Percentiles rank a stretch among this genome's conserved stretches.
These are phyloP conservation scores for Sanderia malayensis DNA, from an alignment of 30 jellyfish, hydroid and myxozoan species.

Conservation along the genomic window DNA sequence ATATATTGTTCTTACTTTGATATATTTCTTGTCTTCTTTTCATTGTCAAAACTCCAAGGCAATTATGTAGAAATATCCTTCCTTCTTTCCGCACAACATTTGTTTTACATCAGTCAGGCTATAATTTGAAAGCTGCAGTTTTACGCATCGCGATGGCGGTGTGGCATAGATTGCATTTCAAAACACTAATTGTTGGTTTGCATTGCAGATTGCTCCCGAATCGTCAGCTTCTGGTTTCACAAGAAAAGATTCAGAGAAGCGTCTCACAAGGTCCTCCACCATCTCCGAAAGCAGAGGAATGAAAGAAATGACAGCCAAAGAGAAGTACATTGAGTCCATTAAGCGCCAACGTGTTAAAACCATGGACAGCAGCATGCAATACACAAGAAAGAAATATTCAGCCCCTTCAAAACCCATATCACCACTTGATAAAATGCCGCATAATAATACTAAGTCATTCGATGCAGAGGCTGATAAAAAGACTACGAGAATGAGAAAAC, in stretches of 20 bases:
- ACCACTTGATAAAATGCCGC: conserved; percentile 7
- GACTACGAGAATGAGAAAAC: conserved; percentile 32
- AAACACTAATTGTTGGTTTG: too few relatives aligned
- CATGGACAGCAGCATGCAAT: conserved; percentile 14
- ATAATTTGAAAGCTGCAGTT: too few relatives aligned
- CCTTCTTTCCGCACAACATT: too few relatives aligned
- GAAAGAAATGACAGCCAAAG: conserved; percentile 47
- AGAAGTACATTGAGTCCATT: conserved; percentile 39
- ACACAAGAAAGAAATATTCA: conserved; percentile 20
- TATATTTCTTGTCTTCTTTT: too few relatives aligned
- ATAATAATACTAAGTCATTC: conserved; percentile 41
- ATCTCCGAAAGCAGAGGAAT: background rate
- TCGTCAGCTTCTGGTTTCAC: background rate
- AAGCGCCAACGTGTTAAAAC: conserved; percentile 35
- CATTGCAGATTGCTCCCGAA: background rate
- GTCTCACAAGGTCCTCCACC: background rate
- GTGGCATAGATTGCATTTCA: too few relatives aligned
- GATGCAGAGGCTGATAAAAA: conserved; percentile 65
- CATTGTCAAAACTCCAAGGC: too few relatives aligned
- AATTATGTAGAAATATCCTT: too few relatives aligned
- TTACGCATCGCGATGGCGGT: too few relatives aligned
- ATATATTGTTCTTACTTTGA: too few relatives aligned
- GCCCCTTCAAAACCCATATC: conserved; percentile 6
- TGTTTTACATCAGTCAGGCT: too few relatives aligned
- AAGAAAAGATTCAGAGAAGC: background rate